Percentiles rank a stretch among this genome's conserved stretches.
Conservation (phyloP, 1,140 invertebrate genomes). For the Achatina immaculata region DNA sequence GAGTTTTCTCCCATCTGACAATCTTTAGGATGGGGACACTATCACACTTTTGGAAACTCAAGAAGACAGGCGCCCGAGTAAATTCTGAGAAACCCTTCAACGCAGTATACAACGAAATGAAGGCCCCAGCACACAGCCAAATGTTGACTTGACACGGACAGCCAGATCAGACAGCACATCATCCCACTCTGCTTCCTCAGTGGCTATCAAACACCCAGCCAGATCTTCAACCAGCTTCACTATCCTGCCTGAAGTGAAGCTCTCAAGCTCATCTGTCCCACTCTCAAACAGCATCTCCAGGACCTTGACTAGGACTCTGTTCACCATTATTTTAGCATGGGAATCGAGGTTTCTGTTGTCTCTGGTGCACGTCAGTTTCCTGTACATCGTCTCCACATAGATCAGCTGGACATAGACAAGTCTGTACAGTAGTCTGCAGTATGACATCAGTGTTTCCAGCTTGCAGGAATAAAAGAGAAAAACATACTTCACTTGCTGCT, state of each 20-base stretch:
- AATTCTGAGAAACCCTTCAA: not conserved
- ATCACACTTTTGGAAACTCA: too few relatives aligned
- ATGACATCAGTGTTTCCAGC: conserved; percentile 28
- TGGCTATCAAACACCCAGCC: not conserved
- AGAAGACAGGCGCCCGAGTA: too few relatives aligned
- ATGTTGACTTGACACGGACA: conserved; percentile 7
- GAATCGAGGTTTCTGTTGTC: conserved; percentile 15
- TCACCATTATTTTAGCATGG: not conserved
- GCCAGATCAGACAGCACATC: conserved; percentile 9
- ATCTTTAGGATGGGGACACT: too few relatives aligned
- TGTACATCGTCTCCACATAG: conserved; percentile 9
- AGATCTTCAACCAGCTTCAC: not conserved
- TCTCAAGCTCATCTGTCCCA: not conserved
- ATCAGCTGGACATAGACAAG: conserved; percentile 6
- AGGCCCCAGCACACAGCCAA: not conserved
- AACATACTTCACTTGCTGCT: not conserved
- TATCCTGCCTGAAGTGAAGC: not conserved
- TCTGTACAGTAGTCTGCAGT: conserved; percentile 6
- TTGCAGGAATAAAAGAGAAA: not conserved
- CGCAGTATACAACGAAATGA: not conserved
- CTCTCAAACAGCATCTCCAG: conserved; percentile 15
- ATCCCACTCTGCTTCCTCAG: not conserved
- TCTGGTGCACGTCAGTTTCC: conserved; percentile 1
- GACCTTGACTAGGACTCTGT: conserved; percentile 19
- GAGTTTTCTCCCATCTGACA: too few relatives aligned